phyloP scores from a whole-genome alignment of 30 jellyfish, hydroid and myxozoan genomes.

The Sanderia malayensis region DNA sequence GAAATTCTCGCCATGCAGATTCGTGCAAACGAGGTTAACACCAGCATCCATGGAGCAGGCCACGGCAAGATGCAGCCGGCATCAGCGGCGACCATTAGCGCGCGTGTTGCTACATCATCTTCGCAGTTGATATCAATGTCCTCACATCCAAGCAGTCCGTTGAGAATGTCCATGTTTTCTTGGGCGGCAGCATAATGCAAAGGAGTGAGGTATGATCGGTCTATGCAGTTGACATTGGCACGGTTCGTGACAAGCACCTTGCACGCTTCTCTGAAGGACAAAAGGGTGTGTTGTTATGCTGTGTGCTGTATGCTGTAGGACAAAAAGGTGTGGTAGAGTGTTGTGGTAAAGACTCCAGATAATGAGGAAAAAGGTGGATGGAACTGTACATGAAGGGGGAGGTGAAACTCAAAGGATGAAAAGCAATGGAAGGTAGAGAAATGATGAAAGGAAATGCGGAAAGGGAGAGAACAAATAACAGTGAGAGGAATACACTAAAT shows the following conservation, averaged over 20 bases:
- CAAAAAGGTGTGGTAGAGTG: too few species aligned
- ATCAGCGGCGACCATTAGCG: slow-evolving; percentile 49
- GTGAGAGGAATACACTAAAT: neutral
- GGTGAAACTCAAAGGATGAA: too few species aligned
- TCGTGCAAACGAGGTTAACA: slow-evolving; percentile 17
- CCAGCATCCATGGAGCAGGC: slow-evolving; percentile 24
- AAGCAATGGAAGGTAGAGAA: too few species aligned
- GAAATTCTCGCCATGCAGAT: slow-evolving; percentile 41
- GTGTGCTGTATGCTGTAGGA: too few species aligned
- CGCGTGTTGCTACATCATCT: slow-evolving; percentile 39
- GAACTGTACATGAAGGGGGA: too few species aligned
- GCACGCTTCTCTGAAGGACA: slow-evolving; percentile 30
- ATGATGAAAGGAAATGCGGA: too few species aligned
- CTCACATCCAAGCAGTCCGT: neutral
- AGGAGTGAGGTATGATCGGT: slow-evolving; percentile 35
- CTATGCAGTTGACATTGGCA: slow-evolving; percentile 12
- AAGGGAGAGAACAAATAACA: too few species aligned
- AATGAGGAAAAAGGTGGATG: too few species aligned
- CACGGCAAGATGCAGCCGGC: slow-evolving; percentile 29
- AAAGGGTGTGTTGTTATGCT: too few species aligned
- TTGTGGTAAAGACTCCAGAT: too few species aligned
- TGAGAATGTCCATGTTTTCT: slow-evolving; percentile 15
- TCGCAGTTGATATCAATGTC: slow-evolving; percentile 12
- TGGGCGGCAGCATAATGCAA: slow-evolving; percentile 44
- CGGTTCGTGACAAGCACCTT: slow-evolving; percentile 7